phyloP scores from a whole-genome alignment of 2,113 vertebrate species.

The Athene cunicularia region DNA sequence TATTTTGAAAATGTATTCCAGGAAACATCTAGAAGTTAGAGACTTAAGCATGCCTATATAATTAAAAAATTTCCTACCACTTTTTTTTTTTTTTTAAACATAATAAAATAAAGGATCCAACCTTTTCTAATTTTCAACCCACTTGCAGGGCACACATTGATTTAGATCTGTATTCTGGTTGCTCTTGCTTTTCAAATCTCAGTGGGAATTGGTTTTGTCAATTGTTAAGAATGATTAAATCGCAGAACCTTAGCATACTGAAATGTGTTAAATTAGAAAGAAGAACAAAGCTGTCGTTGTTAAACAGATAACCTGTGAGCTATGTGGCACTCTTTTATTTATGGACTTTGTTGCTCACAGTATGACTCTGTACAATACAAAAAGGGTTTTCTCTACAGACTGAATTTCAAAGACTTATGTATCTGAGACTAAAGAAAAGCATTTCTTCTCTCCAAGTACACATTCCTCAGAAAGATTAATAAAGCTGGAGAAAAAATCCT shows the following conservation, averaged over 20 bases:
- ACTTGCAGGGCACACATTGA: not conserved
- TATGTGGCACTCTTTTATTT: constrained; percentile 62
- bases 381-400: constrained; percentile 59
- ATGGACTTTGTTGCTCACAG: constrained; percentile 61
- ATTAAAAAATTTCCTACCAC: not conserved
- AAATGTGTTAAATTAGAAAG: constrained; percentile 47
- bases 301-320: constrained; percentile 62
- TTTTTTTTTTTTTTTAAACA: not conserved
- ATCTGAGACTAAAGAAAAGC: constrained; percentile 57
- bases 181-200: constrained; percentile 12
- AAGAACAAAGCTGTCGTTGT: constrained; percentile 25
- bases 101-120: not conserved
- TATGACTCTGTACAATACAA: not conserved
- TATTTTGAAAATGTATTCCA: not conserved
- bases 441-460: constrained; percentile 58
- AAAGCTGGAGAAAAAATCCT: constrained; percentile 48
- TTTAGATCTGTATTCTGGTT: not conserved
- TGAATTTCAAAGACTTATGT: constrained; percentile 64
- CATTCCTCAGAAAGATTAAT: constrained; percentile 68
- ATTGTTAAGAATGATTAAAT: constrained; percentile 51
- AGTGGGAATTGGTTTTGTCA: not conserved
- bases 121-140: not conserved
- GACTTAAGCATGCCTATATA: not conserved
- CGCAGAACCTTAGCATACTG: not conserved
- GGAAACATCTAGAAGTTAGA: not conserved